phyloP scores from a whole-genome alignment of 2,113 vertebrate species.

The Mus pahari region DNA sequence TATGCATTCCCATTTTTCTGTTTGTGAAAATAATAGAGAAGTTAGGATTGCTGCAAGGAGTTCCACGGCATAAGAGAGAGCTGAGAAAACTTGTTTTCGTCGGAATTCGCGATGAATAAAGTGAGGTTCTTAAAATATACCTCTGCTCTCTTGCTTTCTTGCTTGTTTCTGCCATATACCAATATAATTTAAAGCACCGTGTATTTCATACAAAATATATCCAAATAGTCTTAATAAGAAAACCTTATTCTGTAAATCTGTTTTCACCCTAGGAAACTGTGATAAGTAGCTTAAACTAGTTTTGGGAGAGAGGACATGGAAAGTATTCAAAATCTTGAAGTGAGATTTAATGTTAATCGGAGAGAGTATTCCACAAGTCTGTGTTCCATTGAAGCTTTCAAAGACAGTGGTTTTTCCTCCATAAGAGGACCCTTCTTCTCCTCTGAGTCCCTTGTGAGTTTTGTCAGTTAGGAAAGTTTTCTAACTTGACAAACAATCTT shows the following conservation, averaged over 20 bases:
- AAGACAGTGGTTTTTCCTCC: neutral
- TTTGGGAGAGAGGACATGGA: neutral
- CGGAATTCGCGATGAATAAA: constrained; percentile 57
- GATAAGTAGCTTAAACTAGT: neutral
- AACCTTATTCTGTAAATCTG: neutral
- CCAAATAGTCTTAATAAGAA: neutral
- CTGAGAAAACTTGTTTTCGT: constrained; percentile 19
- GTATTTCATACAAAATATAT: neutral
- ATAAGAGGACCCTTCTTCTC: constrained; percentile 2
- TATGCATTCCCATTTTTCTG: constrained; percentile 34
- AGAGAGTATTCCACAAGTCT: neutral
- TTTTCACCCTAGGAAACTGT: neutral
- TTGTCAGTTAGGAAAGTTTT: constrained; percentile 57
- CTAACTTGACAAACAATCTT: constrained; percentile 15
- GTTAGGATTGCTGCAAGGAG: neutral
- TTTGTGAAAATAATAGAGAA: constrained; percentile 5
- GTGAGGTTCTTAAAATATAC: constrained; percentile 18
- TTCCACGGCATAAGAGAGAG: neutral
- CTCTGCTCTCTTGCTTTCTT: neutral
- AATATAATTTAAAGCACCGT: neutral
- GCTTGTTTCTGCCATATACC: neutral
- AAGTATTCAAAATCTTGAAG: neutral
- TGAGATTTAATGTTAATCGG: neutral
- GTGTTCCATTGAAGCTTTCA: neutral
- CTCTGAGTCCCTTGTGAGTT: neutral